A percentile compares a stretch with the other conserved stretches of the same genome.
These are phyloP conservation scores for Sinonovacula constricta DNA, from an alignment of 1,140 invertebrate genomes.

Conservation along the genomic window DNA sequence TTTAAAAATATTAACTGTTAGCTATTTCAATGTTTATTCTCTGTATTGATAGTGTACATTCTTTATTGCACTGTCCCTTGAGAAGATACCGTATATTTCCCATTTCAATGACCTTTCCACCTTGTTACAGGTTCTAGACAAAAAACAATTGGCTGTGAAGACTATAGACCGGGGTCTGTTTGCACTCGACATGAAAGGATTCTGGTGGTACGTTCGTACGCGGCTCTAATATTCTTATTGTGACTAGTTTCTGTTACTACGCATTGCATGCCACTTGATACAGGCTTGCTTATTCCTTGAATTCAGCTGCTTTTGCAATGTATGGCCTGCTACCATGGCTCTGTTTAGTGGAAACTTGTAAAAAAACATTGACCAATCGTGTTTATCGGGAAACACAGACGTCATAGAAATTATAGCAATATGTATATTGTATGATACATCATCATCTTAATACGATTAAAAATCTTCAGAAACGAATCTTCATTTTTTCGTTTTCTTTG, in stretches of 20 bases:
- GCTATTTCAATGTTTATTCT: too few species aligned
- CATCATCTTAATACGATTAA: too few species aligned
- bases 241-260: neutral
- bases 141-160: constrained; percentile 30
- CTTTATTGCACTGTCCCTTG: too few species aligned
- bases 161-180: neutral
- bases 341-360: neutral
- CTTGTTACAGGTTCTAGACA: constrained; percentile 26
- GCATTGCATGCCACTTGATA: neutral
- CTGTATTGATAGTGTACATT: too few species aligned
- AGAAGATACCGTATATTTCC: too few species aligned
- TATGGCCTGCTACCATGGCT: neutral
- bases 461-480: too few species aligned
- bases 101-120: neutral
- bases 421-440: too few species aligned
- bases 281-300: neutral
- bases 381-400: too few species aligned
- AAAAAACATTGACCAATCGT: neutral
- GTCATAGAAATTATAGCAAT: too few species aligned
- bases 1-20: too few species aligned
- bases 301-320: neutral
- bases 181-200: constrained; percentile 27
- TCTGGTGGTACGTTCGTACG: constrained; percentile 37
- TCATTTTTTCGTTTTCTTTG: too few species aligned
- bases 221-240: neutral